Base-by-base conservation (phyloP, 1,140 invertebrate genomes). In the Drosophila baimaii region DNA sequence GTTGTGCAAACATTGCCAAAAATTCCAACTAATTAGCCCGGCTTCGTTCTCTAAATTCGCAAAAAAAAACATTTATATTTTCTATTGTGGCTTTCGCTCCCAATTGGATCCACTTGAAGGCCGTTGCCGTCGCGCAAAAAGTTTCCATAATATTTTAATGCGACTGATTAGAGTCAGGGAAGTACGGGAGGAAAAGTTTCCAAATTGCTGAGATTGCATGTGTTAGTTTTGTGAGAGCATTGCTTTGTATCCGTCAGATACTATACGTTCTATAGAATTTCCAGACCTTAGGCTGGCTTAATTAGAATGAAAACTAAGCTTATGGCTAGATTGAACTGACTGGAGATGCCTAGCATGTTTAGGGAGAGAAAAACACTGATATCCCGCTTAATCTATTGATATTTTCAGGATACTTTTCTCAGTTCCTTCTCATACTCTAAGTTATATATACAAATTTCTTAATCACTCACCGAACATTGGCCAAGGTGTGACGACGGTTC, bases 381-480 rank as follows among this genome's bases (percentile, higher is more conserved):
- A n/a, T n/a, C n/a, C n/a, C n/a, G n/a, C n/a, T n/a, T n/a, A n/a
- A n/a, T n/a, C n/a, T n/a, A n/a, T n/a, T n/a, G n/a, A n/a, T n/a
- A n/a, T n/a, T n/a, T n/a, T n/a, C n/a, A n/a, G n/a, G n/a, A n/a
- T n/a, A n/a, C n/a, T n/a, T n/a, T n/a, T n/a, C n/a, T n/a, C n/a
- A n/a, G n/a, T n/a, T n/a, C n/a, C n/a, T n/a, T n/a, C n/a, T n/a
- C n/a, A n/a, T n/a, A n/a, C n/a, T n/a, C n/a, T n/a, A n/a, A n/a
- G n/a, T n/a, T n/a, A n/a, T n/a, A n/a, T n/a, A n/a, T n/a, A n/a
- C n/a, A n/a, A n/a, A n/a, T n/a, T n/a, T n/a, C n/a, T n/a, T n/a
- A n/a, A n/a, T n/a, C n/a, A 94, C 96, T 97, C 92, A 97, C 96
- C 96, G 96, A 93, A 97, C 96, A 92, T 97, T 97, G 58, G 96